Evolutionary conservation across 2,888 invertebrate species (phyloP).

Genomic region (Zeuzera pyrina): DNA sequence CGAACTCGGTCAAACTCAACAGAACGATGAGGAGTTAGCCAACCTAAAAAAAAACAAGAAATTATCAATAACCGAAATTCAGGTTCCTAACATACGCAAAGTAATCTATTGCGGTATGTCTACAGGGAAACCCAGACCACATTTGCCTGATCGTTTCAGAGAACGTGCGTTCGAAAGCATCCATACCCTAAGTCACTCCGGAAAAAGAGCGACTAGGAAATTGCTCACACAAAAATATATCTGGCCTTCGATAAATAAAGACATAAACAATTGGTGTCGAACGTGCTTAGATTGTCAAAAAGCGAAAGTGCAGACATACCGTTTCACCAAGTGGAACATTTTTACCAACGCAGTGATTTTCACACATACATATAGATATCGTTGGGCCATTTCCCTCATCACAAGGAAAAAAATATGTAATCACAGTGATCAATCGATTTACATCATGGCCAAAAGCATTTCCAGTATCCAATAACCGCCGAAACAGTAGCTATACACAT

Average conservation of each 20-base stretch:
- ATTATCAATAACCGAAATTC: too few species aligned
- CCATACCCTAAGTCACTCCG: too few species aligned
- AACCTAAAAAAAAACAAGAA: background rate
- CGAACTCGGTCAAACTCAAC: slow-evolving; percentile 1
- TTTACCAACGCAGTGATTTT: too few species aligned
- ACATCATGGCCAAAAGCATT: slow-evolving; percentile 6
- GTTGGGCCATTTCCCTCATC: slow-evolving; percentile 3
- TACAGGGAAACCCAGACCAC: too few species aligned
- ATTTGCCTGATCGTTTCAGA: too few species aligned
- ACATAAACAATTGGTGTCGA: slow-evolving; percentile 1
- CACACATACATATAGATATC: too few species aligned
- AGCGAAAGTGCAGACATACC: background rate
- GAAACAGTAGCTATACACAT: background rate
- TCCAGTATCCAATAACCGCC: slow-evolving; percentile 1
- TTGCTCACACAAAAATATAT: too few species aligned
- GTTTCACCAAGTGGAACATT: too few species aligned
- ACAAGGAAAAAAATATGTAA: background rate
- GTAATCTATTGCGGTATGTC: too few species aligned
- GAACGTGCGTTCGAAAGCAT: too few species aligned
- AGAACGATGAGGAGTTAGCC: background rate
- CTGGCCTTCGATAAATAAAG: slow-evolving; percentile 5
- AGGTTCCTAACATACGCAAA: too few species aligned
- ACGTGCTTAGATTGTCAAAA: slow-evolving; percentile 3
- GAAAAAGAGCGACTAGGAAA: too few species aligned
- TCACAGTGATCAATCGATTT: slow-evolving; percentile 6